Evolutionary conservation across 2,888 invertebrate species (phyloP).

Genomic region (Dolichomitus sp.): DNA sequence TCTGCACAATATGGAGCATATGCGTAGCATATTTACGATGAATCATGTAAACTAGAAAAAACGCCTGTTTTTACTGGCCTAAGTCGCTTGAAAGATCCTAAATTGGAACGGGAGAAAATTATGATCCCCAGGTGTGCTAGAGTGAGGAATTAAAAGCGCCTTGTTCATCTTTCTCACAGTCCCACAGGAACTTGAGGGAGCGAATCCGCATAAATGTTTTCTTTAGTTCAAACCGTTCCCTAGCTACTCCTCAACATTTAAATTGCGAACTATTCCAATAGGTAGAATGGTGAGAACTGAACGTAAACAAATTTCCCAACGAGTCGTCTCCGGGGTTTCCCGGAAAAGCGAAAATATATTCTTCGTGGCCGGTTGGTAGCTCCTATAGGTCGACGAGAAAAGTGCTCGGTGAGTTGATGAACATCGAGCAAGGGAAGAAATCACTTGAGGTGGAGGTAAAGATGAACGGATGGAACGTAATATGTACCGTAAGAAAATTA

Average conservation of each 20-base stretch:
- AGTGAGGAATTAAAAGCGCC: constrained; percentile 2
- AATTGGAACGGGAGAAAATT: too few species aligned
- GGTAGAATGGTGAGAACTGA: neutral
- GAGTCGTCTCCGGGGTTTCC: neutral
- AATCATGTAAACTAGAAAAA: too few species aligned
- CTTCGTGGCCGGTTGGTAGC: constrained; percentile 2
- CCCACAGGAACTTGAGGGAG: neutral
- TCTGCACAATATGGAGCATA: too few species aligned
- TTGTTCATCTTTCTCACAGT: neutral
- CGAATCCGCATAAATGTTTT: constrained; percentile 10
- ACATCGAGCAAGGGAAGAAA: constrained; percentile 8
- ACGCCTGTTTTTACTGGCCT: too few species aligned
- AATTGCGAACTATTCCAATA: neutral
- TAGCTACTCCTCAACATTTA: neutral
- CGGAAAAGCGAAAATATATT: constrained; percentile 5
- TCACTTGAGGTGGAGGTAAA: neutral
- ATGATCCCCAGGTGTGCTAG: neutral
- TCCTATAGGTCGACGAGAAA: neutral
- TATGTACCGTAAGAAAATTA: constrained; percentile 8
- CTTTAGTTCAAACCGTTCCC: neutral
- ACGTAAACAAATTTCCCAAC: constrained; percentile 16
- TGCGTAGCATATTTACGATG: too few species aligned
- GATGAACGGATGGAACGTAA: constrained; percentile 28
- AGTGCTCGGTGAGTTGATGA: constrained; percentile 14
- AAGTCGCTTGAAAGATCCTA: too few species aligned